A percentile compares a stretch with the other conserved stretches of the same genome.
Conservation (phyloP, 2,797 vertebrate species). For the Micropoecilia bifurca region DNA sequence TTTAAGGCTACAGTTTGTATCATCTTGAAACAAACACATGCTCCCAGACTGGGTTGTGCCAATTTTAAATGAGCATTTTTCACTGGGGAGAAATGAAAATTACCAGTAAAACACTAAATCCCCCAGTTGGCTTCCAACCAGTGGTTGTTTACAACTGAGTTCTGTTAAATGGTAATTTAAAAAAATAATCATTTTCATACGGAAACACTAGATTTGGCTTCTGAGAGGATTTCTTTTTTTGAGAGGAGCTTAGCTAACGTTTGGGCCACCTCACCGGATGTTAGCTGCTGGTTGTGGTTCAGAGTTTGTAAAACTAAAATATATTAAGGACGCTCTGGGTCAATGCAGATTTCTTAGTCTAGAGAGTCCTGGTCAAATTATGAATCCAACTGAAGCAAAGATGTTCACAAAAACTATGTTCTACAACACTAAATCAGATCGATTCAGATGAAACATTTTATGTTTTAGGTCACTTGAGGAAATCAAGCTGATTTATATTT, state of each 20-base stretch:
- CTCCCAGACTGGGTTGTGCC: background rate
- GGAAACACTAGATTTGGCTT: background rate
- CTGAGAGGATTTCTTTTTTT: background rate
- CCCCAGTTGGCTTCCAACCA: slow-evolving; percentile 1
- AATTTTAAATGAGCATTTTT: slow-evolving; percentile 10
- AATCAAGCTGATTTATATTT: background rate
- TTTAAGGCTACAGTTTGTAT: background rate
- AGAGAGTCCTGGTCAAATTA: background rate
- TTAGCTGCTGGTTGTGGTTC: background rate
- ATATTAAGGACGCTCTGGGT: background rate
- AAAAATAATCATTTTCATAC: background rate
- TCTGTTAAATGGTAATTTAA: background rate
- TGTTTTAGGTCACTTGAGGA: background rate
- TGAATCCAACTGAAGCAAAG: background rate
- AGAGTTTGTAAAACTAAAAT: background rate
- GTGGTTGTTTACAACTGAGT: slow-evolving; percentile 5
- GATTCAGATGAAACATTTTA: background rate
- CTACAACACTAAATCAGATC: background rate
- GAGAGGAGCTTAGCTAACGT: background rate
- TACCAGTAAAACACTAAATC: background rate
- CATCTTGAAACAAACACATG: background rate
- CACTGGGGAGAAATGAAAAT: slow-evolving; percentile 1
- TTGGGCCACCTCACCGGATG: background rate
- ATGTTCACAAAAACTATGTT: background rate
- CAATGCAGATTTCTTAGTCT: background rate